Conservation (phyloP, 2,797 vertebrate genomes). For the Tachyglossus aculeatus region DNA sequence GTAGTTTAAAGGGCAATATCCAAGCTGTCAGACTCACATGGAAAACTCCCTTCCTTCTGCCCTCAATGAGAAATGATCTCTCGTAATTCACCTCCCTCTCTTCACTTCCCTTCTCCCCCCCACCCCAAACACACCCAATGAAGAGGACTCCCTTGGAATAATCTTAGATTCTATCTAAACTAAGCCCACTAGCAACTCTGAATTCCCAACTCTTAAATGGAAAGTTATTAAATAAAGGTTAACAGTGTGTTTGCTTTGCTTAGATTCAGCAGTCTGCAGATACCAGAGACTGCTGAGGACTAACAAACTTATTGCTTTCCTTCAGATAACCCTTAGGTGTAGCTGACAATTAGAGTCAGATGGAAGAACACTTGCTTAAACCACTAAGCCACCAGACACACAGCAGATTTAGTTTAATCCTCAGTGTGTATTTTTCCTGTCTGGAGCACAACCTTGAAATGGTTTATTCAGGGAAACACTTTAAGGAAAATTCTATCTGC, state of each 20-base stretch:
- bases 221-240: not conserved
- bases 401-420: not conserved
- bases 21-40: not conserved
- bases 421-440: not conserved
- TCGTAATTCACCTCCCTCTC: no score
- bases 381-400: not conserved
- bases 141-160: not conserved
- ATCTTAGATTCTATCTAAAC: not conserved
- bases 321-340: accelerated
- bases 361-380: not conserved
- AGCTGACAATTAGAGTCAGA: not conserved
- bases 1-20: not conserved
- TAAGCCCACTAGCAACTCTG: not conserved
- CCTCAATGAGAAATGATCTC: no score
- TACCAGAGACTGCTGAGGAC: not conserved
- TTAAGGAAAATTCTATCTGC: no score
- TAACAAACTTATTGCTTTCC: not conserved
- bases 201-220: not conserved
- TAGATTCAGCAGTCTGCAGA: not conserved
- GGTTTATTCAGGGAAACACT: not conserved
- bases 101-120: no score
- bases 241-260: not conserved
- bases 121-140: no score
- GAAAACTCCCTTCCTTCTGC: no score
- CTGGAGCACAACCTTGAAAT: not conserved